These are phyloP conservation scores for Norana najaformis DNA, from an alignment of 2,888 invertebrate genomes.

Conservation along the genomic window DNA sequence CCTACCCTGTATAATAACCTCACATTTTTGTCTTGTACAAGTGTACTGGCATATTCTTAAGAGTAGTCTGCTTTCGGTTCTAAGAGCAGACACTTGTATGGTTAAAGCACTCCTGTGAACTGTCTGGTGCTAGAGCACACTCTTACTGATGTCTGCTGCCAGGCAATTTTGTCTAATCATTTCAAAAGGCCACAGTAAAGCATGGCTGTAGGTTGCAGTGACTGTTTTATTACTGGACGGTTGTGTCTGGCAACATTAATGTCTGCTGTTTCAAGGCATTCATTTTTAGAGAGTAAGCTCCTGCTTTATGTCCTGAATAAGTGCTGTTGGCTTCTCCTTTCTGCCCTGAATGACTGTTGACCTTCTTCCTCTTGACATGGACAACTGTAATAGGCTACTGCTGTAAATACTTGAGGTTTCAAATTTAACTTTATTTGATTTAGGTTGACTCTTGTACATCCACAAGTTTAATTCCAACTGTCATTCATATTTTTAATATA, in stretches of 20 bases:
- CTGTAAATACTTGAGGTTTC: not conserved
- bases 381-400: not conserved
- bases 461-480: not conserved
- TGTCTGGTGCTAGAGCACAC: too few species aligned
- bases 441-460: not conserved
- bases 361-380: not conserved
- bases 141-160: too few species aligned
- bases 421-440: not conserved
- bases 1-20: too few species aligned
- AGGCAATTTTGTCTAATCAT: too few species aligned
- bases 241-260: not conserved
- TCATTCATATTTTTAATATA: not conserved
- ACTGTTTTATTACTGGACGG: not conserved
- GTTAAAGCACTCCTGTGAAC: too few species aligned
- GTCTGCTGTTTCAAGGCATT: not conserved
- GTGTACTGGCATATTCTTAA: too few species aligned
- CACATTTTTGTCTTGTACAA: too few species aligned
- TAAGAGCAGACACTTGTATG: too few species aligned
- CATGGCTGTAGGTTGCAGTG: not conserved
- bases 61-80: too few species aligned
- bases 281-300: not conserved
- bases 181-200: not conserved
- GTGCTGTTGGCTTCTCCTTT: not conserved
- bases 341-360: too few species aligned
- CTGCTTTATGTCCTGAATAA: not conserved